Percentiles rank a stretch among this genome's conserved stretches.
phyloP scores from a whole-genome alignment of 2,113 vertebrate species.

The Bufo gargarizans region DNA sequence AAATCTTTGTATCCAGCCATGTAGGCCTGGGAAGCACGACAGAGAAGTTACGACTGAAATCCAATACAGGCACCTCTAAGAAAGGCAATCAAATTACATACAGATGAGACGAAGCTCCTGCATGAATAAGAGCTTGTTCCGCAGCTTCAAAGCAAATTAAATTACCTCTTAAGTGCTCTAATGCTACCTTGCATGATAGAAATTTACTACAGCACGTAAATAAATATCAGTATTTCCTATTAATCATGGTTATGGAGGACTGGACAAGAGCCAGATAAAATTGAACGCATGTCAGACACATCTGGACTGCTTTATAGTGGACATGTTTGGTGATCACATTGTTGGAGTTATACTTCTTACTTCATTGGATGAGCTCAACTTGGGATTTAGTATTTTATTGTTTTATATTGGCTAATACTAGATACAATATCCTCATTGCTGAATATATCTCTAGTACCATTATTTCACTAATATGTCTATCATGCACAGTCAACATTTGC shows the following conservation, averaged over 20 bases:
- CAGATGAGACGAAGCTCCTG: constrained; percentile 15
- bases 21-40: background rate
- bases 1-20: background rate
- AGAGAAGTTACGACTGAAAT: background rate
- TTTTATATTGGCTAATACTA: constrained; percentile 7
- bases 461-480: background rate
- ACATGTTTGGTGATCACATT: constrained; percentile 42
- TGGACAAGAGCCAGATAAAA: constrained; percentile 71
- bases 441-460: background rate
- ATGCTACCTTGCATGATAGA: constrained; percentile 38
- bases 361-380: constrained; percentile 44
- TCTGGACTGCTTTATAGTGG: constrained; percentile 76
- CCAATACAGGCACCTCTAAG: background rate
- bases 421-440: background rate
- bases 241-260: constrained; percentile 66
- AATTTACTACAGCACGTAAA: constrained; percentile 29
- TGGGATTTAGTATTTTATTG: background rate
- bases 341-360: constrained; percentile 46
- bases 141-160: constrained; percentile 17
- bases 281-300: constrained; percentile 74
- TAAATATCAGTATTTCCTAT: constrained; percentile 69
- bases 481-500: background rate
- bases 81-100: constrained; percentile 23
- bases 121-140: constrained; percentile 15
- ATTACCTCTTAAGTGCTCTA: constrained; percentile 31